phyloP scores from a whole-genome alignment of 2,797 vertebrate species.

The Delichon dasypus region DNA sequence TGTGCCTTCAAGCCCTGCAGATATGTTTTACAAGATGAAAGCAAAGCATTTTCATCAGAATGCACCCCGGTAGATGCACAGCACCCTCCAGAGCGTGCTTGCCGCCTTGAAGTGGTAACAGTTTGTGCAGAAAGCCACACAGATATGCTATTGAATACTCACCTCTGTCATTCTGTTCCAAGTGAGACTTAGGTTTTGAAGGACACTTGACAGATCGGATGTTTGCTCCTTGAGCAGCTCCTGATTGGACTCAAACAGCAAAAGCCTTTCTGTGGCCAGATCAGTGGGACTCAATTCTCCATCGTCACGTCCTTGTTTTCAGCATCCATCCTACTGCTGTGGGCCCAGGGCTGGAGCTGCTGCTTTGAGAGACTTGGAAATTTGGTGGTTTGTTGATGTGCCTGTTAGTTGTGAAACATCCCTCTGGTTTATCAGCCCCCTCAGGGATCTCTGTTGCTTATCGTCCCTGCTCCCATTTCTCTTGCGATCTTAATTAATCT shows the following conservation, averaged over 20 bases:
- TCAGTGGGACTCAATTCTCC: not conserved
- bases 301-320: accelerated
- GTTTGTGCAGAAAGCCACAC: not conserved
- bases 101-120: not conserved
- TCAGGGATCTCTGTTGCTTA: not conserved
- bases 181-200: not conserved
- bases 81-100: not conserved
- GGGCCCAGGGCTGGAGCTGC: not conserved
- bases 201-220: not conserved
- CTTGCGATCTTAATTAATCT: conserved; percentile 30
- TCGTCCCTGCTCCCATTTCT: not conserved
- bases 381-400: not conserved
- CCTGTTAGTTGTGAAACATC: not conserved
- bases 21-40: not conserved
- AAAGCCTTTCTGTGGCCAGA: not conserved
- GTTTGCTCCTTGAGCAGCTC: not conserved
- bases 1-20: not conserved
- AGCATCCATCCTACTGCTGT: accelerated
- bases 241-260: not conserved
- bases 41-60: not conserved
- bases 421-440: not conserved
- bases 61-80: not conserved
- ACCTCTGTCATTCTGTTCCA: not conserved
- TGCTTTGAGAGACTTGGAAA: not conserved
- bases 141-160: not conserved